These are phyloP conservation scores for Eustalomyia histrio DNA, from an alignment of 2,888 invertebrate species.

Conservation along the genomic window DNA sequence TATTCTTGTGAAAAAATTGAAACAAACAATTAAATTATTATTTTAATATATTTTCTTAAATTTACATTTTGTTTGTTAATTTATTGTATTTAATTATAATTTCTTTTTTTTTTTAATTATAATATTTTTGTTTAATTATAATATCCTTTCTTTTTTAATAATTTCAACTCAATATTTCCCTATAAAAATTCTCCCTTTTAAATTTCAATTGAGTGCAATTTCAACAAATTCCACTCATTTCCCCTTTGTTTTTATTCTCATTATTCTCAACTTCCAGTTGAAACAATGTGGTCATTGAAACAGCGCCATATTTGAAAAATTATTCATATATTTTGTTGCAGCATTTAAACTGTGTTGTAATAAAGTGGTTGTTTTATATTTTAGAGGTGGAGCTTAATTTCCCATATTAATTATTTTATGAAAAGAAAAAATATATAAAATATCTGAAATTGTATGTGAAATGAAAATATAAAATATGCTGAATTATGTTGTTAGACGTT, in stretches of 20 bases:
- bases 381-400: conserved; percentile 34
- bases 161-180: background rate
- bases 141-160: background rate
- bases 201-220: conserved; percentile 25
- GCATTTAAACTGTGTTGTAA: background rate
- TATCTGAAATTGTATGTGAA: no score
- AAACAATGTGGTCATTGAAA: conserved; percentile 69
- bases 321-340: background rate
- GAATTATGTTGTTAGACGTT: background rate
- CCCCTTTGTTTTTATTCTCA: conserved; percentile 11
- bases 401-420: background rate
- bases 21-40: background rate
- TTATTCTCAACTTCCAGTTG: conserved; percentile 66
- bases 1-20: no score
- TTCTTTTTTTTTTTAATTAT: background rate
- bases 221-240: conserved; percentile 4
- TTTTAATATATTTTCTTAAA: background rate
- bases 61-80: background rate
- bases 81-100: background rate
- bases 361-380: conserved; percentile 5
- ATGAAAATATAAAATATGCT: background rate
- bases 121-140: background rate
- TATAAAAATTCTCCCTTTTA: background rate
- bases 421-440: background rate
- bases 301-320: conserved; percentile 74